Conservation (phyloP, 2,888 invertebrate genomes). For the Harpagoxenus sublaevis region DNA sequence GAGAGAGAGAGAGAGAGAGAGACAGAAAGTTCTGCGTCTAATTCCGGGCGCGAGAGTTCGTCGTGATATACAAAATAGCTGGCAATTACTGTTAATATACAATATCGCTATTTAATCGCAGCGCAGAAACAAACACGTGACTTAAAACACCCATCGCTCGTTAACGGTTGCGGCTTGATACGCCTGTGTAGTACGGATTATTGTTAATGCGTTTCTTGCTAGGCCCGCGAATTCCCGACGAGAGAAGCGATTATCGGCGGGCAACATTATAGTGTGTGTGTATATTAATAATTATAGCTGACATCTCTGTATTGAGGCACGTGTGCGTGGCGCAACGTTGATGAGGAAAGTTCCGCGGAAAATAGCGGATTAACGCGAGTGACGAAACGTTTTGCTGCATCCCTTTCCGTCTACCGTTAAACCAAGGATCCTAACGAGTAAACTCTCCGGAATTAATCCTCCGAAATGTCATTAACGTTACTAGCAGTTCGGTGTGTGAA, state of each 20-base stretch:
- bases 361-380: conserved; percentile 34
- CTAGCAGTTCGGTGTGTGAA: background rate
- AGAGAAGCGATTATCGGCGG: conserved; percentile 42
- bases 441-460: conserved; percentile 45
- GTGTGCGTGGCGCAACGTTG: conserved; percentile 36
- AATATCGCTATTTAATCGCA: conserved; percentile 37
- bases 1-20: conserved; percentile 18
- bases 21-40: conserved; percentile 50
- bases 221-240: conserved; percentile 42
- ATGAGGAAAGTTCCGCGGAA: conserved; percentile 49
- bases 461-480: conserved; percentile 41
- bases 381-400: conserved; percentile 55
- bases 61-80: conserved; percentile 30
- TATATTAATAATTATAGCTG: conserved; percentile 14
- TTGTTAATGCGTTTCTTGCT: conserved; percentile 52
- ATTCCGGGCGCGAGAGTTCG: conserved; percentile 40
- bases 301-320: background rate
- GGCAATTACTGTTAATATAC: conserved; percentile 38
- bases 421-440: conserved; percentile 38
- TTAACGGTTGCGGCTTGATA: conserved; percentile 32
- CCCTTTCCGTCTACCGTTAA: conserved; percentile 39
- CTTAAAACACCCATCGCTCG: conserved; percentile 39
- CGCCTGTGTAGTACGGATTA: conserved; percentile 33
- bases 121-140: conserved; percentile 44
- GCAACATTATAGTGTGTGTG: background rate